Evolutionary conservation across 2,888 invertebrate genomes (phyloP).

Genomic region (Caenorhabditis sp.): DNA sequence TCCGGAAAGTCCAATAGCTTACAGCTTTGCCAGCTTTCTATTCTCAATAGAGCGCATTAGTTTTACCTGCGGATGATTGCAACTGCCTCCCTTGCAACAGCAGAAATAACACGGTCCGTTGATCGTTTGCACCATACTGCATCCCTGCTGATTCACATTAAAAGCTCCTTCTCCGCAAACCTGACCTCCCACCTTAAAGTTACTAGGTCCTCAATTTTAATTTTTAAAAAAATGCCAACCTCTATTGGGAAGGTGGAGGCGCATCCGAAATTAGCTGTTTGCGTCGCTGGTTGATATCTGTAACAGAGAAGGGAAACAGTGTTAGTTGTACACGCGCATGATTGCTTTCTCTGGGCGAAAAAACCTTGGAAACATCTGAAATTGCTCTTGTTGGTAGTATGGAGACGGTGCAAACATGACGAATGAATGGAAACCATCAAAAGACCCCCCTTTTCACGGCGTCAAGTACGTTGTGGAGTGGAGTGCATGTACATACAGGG

Average conservation of each 20-base stretch:
- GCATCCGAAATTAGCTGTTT: conserved; percentile 60
- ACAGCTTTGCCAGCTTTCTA: no score
- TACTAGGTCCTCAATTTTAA: neutral
- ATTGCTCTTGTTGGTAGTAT: conserved; percentile 8
- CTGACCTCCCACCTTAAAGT: conserved; percentile 40
- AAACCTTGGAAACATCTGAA: conserved; percentile 26
- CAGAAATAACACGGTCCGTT: conserved; percentile 59
- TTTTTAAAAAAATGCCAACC: conserved; percentile 6
- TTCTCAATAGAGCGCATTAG: no score
- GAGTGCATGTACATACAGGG: neutral
- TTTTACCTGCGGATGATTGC: conserved; percentile 59
- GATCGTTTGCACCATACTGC: conserved; percentile 55
- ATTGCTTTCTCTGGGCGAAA: neutral
- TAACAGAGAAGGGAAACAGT: neutral
- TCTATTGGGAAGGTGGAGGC: conserved; percentile 52
- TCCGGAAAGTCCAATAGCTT: neutral
- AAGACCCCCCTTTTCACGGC: neutral
- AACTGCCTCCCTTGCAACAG: conserved; percentile 60
- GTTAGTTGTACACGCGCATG: neutral
- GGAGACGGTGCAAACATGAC: conserved; percentile 46
- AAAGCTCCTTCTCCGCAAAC: conserved; percentile 57
- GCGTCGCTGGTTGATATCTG: conserved; percentile 56
- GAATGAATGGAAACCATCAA: conserved; percentile 13
- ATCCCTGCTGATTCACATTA: conserved; percentile 57
- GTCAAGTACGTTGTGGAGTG: conserved; percentile 12